A percentile compares a stretch with the other conserved stretches of the same genome.
phyloP scores from a whole-genome alignment of 2,113 vertebrate species.

The Cynopterus brachyotis region DNA sequence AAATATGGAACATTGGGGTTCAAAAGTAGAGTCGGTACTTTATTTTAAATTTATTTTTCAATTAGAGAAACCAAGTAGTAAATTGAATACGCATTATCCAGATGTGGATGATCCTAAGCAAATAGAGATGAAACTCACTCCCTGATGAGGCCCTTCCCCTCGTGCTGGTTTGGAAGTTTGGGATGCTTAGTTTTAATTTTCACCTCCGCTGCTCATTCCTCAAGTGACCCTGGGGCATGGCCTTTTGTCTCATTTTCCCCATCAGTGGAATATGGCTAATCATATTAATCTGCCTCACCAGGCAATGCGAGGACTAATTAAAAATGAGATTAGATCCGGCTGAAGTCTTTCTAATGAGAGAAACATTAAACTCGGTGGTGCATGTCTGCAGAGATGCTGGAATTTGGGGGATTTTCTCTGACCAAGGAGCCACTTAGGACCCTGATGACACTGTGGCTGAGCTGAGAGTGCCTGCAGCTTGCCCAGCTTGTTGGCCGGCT shows the following conservation, averaged over 20 bases:
- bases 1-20: neutral
- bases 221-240: conserved; percentile 47
- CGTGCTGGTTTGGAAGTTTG: neutral
- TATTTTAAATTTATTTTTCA: conserved; percentile 14
- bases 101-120: conserved; percentile 2
- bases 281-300: conserved; percentile 66
- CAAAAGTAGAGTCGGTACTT: neutral
- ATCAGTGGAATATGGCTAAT: conserved; percentile 66
- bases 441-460: neutral
- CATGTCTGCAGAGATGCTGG: conserved; percentile 18
- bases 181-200: conserved; percentile 49
- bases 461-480: neutral
- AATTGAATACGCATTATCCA: neutral
- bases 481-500: neutral
- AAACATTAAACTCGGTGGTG: conserved; percentile 48
- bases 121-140: neutral
- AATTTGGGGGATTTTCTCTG: neutral
- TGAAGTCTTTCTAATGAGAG: conserved; percentile 42
- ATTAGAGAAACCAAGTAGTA: conserved; percentile 37
- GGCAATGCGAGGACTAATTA: conserved; percentile 64
- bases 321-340: conserved; percentile 59
- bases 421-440: neutral
- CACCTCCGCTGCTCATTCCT: conserved; percentile 9
- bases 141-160: neutral
- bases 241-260: conserved; percentile 66